These are phyloP conservation scores for Lochmaea capreae DNA, from an alignment of 2,888 invertebrate species.

Conservation along the genomic window DNA sequence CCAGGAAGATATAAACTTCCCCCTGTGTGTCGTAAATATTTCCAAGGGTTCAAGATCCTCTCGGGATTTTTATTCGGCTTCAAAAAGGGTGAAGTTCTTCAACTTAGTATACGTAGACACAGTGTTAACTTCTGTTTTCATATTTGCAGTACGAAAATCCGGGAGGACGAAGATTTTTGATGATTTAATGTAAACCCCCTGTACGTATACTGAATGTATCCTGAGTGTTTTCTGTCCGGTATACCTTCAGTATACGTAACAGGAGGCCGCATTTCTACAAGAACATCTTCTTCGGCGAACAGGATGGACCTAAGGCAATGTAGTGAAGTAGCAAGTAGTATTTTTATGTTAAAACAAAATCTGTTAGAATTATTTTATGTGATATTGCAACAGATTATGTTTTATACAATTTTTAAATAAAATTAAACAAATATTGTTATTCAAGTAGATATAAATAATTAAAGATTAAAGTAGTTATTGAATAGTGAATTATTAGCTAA, in stretches of 20 bases:
- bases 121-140: constrained; percentile 28
- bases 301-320: not conserved
- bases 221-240: constrained; percentile 98
- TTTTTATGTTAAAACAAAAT: constrained; percentile 9
- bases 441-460: too few species aligned
- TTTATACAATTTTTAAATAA: constrained; percentile 21
- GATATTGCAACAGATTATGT: constrained; percentile 25
- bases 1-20: constrained; percentile 4
- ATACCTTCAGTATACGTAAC: constrained; percentile 99
- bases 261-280: constrained; percentile 89
- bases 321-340: constrained; percentile 13
- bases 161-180: constrained; percentile 41
- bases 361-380: constrained; percentile 6
- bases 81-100: constrained; percentile 13
- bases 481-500: too few species aligned
- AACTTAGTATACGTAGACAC: constrained; percentile 10
- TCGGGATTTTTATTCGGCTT: constrained; percentile 2
- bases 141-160: constrained; percentile 27
- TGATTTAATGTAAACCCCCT: constrained; percentile 81
- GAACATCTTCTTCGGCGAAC: constrained; percentile 23
- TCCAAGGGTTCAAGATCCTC: constrained; percentile 11
- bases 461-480: too few species aligned
- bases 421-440: too few species aligned
- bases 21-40: constrained; percentile 9
- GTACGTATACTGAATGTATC: constrained; percentile 99